Evolutionary conservation across 2,888 invertebrate genomes (phyloP).

Genomic region (Timandra comae): DNA sequence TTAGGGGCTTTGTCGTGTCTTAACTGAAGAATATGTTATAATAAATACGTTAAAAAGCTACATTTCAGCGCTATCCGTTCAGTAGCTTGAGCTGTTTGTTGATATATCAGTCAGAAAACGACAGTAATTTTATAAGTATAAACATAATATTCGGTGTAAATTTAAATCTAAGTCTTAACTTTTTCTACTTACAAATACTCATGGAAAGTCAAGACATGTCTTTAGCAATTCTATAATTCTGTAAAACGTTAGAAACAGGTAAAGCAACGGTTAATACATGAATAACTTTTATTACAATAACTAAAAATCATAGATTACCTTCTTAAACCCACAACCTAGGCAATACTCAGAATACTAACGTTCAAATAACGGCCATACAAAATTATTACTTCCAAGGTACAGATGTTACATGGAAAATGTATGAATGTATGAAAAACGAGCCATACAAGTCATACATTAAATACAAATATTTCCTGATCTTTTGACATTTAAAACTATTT

Average conservation of each 20-base stretch:
- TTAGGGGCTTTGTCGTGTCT: no score
- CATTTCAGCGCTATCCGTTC: no score
- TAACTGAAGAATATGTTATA: no score
- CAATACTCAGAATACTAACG: neutral
- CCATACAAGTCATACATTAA: slow-evolving; percentile 11
- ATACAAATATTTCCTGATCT: slow-evolving; percentile 23
- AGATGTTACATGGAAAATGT: slow-evolving; percentile 1
- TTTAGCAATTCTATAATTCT: neutral
- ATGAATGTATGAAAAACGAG: neutral
- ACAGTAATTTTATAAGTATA: no score
- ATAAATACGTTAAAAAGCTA: no score
- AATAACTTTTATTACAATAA: no score
- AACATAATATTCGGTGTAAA: no score
- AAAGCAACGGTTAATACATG: slow-evolving; percentile 4
- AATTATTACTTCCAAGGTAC: neutral
- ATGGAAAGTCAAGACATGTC: neutral
- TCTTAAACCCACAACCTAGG: neutral
- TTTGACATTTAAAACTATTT: slow-evolving; percentile 27
- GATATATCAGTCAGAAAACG: no score
- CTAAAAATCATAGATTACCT: no score
- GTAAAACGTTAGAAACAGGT: slow-evolving; percentile 14
- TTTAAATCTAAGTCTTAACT: no score
- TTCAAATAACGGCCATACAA: neutral
- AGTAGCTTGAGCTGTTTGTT: no score
- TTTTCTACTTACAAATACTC: no score